Conservation (phyloP, 2,113 vertebrate genomes). For the Mormyrus lacerda region DNA sequence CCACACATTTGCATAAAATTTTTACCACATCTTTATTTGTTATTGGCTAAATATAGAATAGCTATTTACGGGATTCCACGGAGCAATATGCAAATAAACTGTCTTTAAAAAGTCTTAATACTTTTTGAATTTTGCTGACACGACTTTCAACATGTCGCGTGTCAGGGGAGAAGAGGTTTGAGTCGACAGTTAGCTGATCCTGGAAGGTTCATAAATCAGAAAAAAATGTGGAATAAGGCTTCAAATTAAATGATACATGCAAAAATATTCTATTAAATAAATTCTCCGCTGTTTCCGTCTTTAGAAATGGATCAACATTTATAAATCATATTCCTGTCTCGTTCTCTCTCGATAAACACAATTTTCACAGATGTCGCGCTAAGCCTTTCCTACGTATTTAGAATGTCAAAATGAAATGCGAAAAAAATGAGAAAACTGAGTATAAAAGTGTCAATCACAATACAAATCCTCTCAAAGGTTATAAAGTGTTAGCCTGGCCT, state of each 20-base stretch:
- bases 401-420: neutral
- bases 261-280: neutral
- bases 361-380: slow-evolving; percentile 6
- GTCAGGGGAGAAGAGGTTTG: neutral
- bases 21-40: neutral
- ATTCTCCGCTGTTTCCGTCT: neutral
- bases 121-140: neutral
- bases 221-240: neutral
- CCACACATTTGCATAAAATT: neutral
- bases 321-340: neutral
- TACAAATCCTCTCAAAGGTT: neutral
- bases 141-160: neutral
- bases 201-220: neutral
- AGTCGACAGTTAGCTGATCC: neutral
- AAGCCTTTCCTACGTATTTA: neutral
- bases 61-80: neutral
- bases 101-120: neutral
- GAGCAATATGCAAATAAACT: neutral
- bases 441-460: neutral
- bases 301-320: neutral
- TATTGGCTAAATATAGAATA: neutral
- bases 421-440: neutral
- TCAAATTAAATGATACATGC: neutral
- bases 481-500: neutral
- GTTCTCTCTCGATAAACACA: neutral